Percentiles rank a stretch among this genome's conserved stretches.
Conservation (phyloP, 2,888 invertebrate genomes). For the Masnerella sp. region DNA sequence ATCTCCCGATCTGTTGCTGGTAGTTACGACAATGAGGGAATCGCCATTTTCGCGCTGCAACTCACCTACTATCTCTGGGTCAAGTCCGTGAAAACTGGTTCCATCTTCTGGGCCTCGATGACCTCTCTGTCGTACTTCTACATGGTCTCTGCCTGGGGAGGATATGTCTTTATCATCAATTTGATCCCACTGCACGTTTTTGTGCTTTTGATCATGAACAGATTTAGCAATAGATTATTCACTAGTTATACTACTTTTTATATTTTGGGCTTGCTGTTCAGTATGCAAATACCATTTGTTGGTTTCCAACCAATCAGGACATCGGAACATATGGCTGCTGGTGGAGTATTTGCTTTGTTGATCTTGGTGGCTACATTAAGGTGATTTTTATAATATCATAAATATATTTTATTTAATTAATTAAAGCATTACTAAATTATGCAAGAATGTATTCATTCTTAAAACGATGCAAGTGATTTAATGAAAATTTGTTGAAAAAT, state of each 20-base stretch:
- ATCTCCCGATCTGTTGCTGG: conserved; percentile 99
- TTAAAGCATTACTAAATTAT: too few species aligned
- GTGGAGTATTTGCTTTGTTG: conserved; percentile 96
- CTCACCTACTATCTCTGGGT: conserved; percentile 99
- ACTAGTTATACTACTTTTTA: conserved; percentile 98
- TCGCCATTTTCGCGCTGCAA: conserved; percentile 99
- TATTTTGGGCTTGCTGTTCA: conserved; percentile 94
- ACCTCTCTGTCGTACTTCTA: conserved; percentile 98
- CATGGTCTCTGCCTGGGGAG: conserved; percentile 99
- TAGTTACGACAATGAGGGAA: conserved; percentile 99
- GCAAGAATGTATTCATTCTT: too few species aligned
- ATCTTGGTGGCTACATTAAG: conserved; percentile 88
- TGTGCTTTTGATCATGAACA: conserved; percentile 94
- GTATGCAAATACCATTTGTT: conserved; percentile 98
- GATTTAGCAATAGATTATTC: conserved; percentile 94
- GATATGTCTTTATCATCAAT: conserved; percentile 99
- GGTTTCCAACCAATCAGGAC: conserved; percentile 99
- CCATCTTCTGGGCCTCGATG: conserved; percentile 96
- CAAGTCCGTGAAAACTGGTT: conserved; percentile 97
- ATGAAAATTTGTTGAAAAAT: not conserved
- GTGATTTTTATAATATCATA: not conserved
- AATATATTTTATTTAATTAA: not conserved
- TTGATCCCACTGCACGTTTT: conserved; percentile 99
- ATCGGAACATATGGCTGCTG: conserved; percentile 99
- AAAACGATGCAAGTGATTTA: too few species aligned